Conservation (phyloP, 2,113 vertebrate genomes). For the Brachionichthys hirsutus region DNA sequence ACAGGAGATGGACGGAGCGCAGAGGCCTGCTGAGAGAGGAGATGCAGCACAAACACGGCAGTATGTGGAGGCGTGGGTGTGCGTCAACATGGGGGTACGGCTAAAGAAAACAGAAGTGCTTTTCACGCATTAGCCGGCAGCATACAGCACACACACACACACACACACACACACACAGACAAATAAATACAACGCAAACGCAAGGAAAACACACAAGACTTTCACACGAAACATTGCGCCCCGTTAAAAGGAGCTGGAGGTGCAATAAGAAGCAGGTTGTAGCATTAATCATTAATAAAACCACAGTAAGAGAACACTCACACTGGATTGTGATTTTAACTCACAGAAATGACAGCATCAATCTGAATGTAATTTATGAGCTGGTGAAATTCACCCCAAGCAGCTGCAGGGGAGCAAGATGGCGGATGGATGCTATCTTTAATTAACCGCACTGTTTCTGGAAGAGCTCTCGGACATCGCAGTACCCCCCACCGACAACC, state of each 20-base stretch:
- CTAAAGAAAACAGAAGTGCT: slow-evolving; percentile 54
- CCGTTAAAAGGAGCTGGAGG: too few relatives aligned
- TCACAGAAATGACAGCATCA: too few relatives aligned
- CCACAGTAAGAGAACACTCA: too few relatives aligned
- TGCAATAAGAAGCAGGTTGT: not conserved
- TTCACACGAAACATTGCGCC: slow-evolving; percentile 28
- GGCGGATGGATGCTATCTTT: slow-evolving; percentile 9
- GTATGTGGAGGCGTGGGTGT: slow-evolving; percentile 10
- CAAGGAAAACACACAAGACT: slow-evolving; percentile 7
- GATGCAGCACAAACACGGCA: slow-evolving; percentile 37
- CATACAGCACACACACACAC: slow-evolving; percentile 18
- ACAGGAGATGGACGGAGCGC: slow-evolving; percentile 46
- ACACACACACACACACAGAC: too few relatives aligned
- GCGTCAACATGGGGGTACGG: slow-evolving; percentile 25
- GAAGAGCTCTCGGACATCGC: slow-evolving; percentile 35
- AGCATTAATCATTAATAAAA: too few relatives aligned
- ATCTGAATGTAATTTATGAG: too few relatives aligned
- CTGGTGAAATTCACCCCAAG: not conserved
- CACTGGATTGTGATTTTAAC: too few relatives aligned
- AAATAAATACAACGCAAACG: too few relatives aligned
- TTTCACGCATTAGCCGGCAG: slow-evolving; percentile 55
- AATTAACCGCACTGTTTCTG: slow-evolving; percentile 45
- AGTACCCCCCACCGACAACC: slow-evolving; percentile 12
- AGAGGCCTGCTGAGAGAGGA: slow-evolving; percentile 45
- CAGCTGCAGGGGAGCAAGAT: not conserved